Conservation (phyloP, 1,140 invertebrate genomes). For the Euwallacea fornicatus region DNA sequence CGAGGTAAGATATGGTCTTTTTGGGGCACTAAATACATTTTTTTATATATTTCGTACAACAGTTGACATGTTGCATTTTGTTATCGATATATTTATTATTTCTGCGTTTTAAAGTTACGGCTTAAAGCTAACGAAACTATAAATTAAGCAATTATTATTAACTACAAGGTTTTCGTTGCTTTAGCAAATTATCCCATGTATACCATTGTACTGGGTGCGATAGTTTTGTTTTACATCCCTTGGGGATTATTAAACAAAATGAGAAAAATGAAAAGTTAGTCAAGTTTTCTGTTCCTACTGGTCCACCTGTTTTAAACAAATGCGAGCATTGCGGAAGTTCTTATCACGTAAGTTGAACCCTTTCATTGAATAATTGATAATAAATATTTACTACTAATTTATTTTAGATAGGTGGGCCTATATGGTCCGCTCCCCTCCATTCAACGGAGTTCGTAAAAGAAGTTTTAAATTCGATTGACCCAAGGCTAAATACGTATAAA, state of each 20-base stretch:
- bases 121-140: not conserved
- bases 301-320: slow-evolving; percentile 64
- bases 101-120: not conserved
- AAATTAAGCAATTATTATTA: slow-evolving; percentile 31
- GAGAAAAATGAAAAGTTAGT: slow-evolving; percentile 60
- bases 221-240: slow-evolving; percentile 71
- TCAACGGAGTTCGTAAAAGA: slow-evolving; percentile 73
- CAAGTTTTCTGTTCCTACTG: slow-evolving; percentile 68
- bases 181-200: slow-evolving; percentile 79
- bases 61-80: not conserved
- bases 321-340: slow-evolving; percentile 78
- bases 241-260: slow-evolving; percentile 67
- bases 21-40: not conserved
- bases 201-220: slow-evolving; percentile 91
- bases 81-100: slow-evolving; percentile 4
- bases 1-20: not conserved
- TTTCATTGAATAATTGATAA: not conserved
- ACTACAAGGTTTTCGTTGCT: slow-evolving; percentile 43
- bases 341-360: slow-evolving; percentile 63
- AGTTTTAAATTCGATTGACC: slow-evolving; percentile 53
- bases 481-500: slow-evolving; percentile 69
- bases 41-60: not conserved
- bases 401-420: slow-evolving; percentile 82
- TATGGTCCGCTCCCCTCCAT: slow-evolving; percentile 89
- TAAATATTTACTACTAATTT: not conserved